Evolutionary conservation across 2,888 invertebrate species (phyloP), one percentile per base, ranked within the genome.

Genomic region (Acrobasis suavella): DNA sequence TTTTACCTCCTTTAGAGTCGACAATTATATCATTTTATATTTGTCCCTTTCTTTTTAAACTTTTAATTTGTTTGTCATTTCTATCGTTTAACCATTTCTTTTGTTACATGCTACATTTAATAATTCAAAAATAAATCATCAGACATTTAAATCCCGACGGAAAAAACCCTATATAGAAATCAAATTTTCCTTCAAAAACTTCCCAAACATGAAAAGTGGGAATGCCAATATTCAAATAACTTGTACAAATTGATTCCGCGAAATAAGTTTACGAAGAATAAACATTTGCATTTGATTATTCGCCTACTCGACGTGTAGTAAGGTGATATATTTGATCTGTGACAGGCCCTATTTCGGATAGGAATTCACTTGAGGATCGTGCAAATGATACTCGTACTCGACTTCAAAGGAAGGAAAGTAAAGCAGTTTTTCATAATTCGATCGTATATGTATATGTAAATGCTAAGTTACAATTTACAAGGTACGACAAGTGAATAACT

Each of bases 251-350:
- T 58, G 58, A 46, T 42, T 42, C 17, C 22, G 10, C 46, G 22
- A 46, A 58, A 58, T 42, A 58, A 58, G 12, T 58, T 58, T 14
- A 14, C 9, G 17, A n/a, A 15, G 42, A 58, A 7, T 42, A 37
- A 46, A 60, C 51, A 22, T 58, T 58, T 42, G 46, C 39, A 39
- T 42, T 16, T 39, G n/a, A 38, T 56, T 39, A 16, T 39, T 56
- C 54, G 50, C 50, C 38, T 42, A 50, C 38, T 63, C 50, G 22
- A 38, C 22, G 50, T 55, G 8, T 55, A 17, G 54, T 46, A 0
- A 10, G 22, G 49, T 46, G 55, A 54, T 56, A 55, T 49, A 22
- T 55, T 50, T 62, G 15, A 37, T 56, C 38, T 15, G 39, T 51
- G 49, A 16, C 46, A 17, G 32, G 14, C 42, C 42, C 17, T 49